Base-by-base conservation (phyloP, 2,888 invertebrate genomes). In the Dryocosmus kuriphilus region DNA sequence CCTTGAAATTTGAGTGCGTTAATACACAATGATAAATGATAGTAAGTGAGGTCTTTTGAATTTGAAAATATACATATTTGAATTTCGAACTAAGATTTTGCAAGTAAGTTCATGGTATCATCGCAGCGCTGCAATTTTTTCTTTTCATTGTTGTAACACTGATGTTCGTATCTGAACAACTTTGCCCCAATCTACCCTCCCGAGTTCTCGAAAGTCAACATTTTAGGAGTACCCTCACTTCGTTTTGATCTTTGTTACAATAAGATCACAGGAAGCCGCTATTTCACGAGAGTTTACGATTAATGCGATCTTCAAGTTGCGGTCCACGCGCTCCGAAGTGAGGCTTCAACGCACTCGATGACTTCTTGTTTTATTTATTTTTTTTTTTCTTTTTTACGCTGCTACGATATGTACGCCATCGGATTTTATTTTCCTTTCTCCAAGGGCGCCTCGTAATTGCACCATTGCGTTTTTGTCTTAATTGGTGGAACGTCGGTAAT, bases 211-310 rank as follows among this genome's bases (percentile, higher is more conserved):
- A 71, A 46, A 46, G 27, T 51, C 46, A 19, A 71, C 51, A 51
- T 71, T 71, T 71, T 19, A 71, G 51, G n/a, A n/a, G 11, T n/a
- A 19, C 71, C 41, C 41, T 71, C 46, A 24, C 46, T 19, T 46
- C n/a, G 65, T 75, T 77, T 82, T 82, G 77, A 80, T 71, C 77
- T 77, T 79, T 80, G 74, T 24, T 74, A 81, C 80, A 82, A 81
- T 80, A 80, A 80, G 79, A 81, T 80, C 82, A 81, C 61, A 80
- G 76, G 77, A 57, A 77, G 78, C 82, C 82, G 82, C 78, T 77
- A 62, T 55, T 76, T 74, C 71, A 27, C 62, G 5, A 14, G 51
- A 73, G 62, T 60, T 46, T 77, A 32, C 22, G 73, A 62, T 74
- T 73, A 74, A 77, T 73, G 51, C 24, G 77, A 77, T 77, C 77